These are phyloP conservation scores for Luidia sarsii DNA, from an alignment of 53 echinoderm and acorn worm species.

Conservation along the genomic window DNA sequence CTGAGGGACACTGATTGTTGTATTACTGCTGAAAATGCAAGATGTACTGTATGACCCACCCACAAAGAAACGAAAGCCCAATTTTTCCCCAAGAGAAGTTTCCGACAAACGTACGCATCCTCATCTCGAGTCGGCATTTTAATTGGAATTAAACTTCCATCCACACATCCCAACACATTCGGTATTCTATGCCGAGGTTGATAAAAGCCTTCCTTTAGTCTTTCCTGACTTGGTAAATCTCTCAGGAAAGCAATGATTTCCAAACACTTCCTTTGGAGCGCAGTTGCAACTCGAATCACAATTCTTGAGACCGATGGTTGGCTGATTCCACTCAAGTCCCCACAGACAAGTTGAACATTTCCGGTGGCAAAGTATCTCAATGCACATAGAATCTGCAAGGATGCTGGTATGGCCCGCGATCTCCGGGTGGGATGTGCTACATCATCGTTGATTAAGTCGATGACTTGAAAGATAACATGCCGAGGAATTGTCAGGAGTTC, in stretches of 20 bases:
- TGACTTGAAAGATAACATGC: constrained; percentile 5
- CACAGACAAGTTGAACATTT: constrained; percentile 5
- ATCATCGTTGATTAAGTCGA: constrained; percentile 3
- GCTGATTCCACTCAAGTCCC: constrained; percentile 14
- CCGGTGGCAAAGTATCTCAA: constrained; percentile 9
- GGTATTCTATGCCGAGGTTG: background rate
- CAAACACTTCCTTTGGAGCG: constrained; percentile 3
- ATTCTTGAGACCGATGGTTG: constrained; percentile 12
- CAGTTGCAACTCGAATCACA: background rate
- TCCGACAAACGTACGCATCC: constrained; percentile 8
- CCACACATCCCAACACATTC: constrained; percentile 8
- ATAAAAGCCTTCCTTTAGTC: constrained; percentile 13
- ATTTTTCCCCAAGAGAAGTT: background rate
- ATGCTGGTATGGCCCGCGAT: background rate
- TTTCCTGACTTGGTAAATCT: background rate
- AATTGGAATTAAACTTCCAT: constrained; percentile 4
- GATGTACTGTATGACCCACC: too few species aligned
- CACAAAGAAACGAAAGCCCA: too few species aligned
- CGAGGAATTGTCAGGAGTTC: constrained; percentile 4
- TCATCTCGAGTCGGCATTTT: constrained; percentile 7
- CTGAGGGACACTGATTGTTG: too few species aligned
- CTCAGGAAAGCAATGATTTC: constrained; percentile 1
- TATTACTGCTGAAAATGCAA: too few species aligned
- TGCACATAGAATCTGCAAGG: constrained; percentile 12
- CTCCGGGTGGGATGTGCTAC: constrained; percentile 9